Base-by-base conservation (phyloP, 1,140 invertebrate genomes). In the Halesus radiatus region DNA sequence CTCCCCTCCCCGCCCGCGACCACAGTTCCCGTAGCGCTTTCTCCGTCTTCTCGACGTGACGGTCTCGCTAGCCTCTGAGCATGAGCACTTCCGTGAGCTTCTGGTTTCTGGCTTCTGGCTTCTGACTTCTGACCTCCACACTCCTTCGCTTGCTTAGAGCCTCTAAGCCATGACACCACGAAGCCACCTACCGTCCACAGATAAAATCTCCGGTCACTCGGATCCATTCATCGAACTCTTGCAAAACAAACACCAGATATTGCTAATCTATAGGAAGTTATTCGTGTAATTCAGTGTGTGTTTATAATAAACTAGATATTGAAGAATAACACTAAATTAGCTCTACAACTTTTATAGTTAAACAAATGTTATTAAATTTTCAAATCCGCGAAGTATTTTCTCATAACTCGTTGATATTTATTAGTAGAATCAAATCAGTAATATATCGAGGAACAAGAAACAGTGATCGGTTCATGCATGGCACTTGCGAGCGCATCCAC, bases 171-270 rank as follows among this genome's bases (percentile, higher is more conserved):
- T 10, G 37, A 13, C 10, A 3, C 10, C 37, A 68, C 22, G 29
- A 78, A 79, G 79, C 82, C 80, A 81, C 80, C 82, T 83, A 80
- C 82, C 82, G 82, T 83, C 82, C 82, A 83, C 62, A 53, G 73
- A 76, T n/a, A 50, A 29, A 32, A 78, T 54, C 60, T 29, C 72
- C 72, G 72, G 72, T 75, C 29, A 56, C n/a, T 75, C 23, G 20
- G 3, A 56, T 37, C 26, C n/a, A 60, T 18, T 58, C 72, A 60
- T 75, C 68, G 50, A 75, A 75, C n/a, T 26, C 15, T 75, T 58
- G 56, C 72, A 75, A n/a, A 74, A 32, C 6, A 32, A 45, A 75
- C 72, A 58, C 72, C 72, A 75, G 26, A 75, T 32, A 72, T 72
- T 3, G n/a, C 4, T 26, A 72, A 72, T 52, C 22, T 72, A 15